Evolutionary conservation across 2,888 invertebrate genomes (phyloP).

Genomic region (Pilophorus perplexus): DNA sequence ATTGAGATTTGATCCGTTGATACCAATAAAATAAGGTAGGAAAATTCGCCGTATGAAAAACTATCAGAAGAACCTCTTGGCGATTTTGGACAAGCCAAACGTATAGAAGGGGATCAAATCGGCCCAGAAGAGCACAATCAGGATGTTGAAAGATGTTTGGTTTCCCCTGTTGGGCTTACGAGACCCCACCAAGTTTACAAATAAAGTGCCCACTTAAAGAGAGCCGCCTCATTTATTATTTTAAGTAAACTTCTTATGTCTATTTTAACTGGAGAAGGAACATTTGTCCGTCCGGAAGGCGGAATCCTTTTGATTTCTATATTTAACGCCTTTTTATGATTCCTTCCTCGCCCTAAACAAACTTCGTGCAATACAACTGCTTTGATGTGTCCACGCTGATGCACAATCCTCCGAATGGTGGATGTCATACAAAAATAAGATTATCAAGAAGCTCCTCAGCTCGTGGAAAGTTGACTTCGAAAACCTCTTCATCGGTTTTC

Average conservation of each 20-base stretch:
- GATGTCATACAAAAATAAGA: too few relatives aligned
- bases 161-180: constrained; percentile 25
- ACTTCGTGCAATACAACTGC: constrained; percentile 35
- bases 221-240: constrained; percentile 45
- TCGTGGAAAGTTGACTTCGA: too few relatives aligned
- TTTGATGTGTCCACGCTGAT: constrained; percentile 32
- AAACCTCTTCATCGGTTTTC: too few relatives aligned
- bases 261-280: constrained; percentile 44
- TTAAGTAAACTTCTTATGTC: constrained; percentile 45
- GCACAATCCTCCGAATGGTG: too few relatives aligned
- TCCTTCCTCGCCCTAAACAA: constrained; percentile 29
- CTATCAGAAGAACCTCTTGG: too few relatives aligned
- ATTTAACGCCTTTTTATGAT: constrained; percentile 37
- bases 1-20: too few relatives aligned
- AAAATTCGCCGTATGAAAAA: too few relatives aligned
- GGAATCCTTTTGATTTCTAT: constrained; percentile 37
- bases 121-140: constrained; percentile 7
- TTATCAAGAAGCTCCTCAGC: too few relatives aligned
- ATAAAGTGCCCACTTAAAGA: constrained; percentile 40
- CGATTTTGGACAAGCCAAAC: too few relatives aligned
- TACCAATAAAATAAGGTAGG: too few relatives aligned
- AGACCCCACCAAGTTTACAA: constrained; percentile 39
- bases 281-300: constrained; percentile 39
- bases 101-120: too few relatives aligned
- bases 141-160: constrained; percentile 32